Evolutionary conservation across 2,113 vertebrate species (phyloP).

Genomic region (Aramus guarauna): DNA sequence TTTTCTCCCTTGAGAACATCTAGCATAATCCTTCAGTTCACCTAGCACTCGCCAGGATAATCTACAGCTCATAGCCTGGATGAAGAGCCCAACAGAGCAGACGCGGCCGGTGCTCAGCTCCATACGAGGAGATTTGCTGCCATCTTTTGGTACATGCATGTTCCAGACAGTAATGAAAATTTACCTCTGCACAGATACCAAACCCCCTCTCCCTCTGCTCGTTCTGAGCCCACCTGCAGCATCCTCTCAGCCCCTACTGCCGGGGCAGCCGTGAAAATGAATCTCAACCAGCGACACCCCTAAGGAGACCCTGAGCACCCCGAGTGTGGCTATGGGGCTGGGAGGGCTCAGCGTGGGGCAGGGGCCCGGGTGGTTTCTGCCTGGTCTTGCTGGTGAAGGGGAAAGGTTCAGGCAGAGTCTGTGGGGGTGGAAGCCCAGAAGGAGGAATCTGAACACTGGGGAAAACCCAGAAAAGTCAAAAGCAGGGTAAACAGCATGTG

Average conservation of each 20-base stretch:
- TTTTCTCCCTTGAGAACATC: neutral
- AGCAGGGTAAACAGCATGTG: neutral
- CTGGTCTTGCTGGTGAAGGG: neutral
- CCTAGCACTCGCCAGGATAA: neutral
- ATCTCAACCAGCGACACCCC: neutral
- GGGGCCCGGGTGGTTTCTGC: neutral
- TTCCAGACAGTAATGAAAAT: neutral
- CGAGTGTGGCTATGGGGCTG: neutral
- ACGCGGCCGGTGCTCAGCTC: neutral
- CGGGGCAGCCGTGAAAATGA: neutral
- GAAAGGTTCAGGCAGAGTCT: neutral
- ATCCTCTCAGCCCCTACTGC: neutral
- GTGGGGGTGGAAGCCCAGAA: neutral
- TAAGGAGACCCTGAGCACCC: neutral
- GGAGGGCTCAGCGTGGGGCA: neutral
- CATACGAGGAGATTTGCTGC: constrained; percentile 25
- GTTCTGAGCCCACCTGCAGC: neutral
- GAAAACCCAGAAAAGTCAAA: neutral
- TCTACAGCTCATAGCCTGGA: neutral
- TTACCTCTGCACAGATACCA: accelerated
- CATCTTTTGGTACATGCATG: constrained; percentile 39
- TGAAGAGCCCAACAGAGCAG: neutral
- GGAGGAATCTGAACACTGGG: neutral
- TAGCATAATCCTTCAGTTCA: neutral
- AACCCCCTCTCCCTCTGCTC: neutral